Evolutionary conservation across 1,140 invertebrate species (phyloP), one percentile per base, ranked within the genome.

Genomic region (Dreissena polymorpha): DNA sequence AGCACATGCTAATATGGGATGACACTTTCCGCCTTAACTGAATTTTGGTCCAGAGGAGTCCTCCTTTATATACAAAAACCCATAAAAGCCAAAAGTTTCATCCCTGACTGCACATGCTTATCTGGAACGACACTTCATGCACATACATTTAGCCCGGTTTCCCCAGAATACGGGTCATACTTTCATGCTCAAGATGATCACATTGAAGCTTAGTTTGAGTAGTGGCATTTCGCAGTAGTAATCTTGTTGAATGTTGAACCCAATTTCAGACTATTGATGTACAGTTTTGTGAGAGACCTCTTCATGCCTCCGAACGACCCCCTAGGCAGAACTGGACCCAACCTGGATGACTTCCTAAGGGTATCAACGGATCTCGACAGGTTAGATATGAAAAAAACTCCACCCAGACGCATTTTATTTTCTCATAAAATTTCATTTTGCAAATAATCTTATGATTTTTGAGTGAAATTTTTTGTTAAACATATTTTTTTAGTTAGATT

Each of bases 261-360:
- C 68, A 63, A 53, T 85, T 84, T 6, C 85, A 93, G 92, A 78
- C 87, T 93, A 25, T 76, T 93, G n/a, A 88, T 87, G 86, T 93
- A 84, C 80, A 87, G 88, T 13, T 92, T 93, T 89, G 91, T 90
- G 21, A 88, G 86, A 27, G 91, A 93, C 85, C 81, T 87, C 63
- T 99, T 99, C 92, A 99, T 99, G 97, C 98, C 98, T 2, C 98
- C 98, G 0, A 97, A 99, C 91, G 98, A 99, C 94, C 98, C 98
- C 0, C 92, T 99, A 0, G 98, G 98, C 18, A 94, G 97, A 68
- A 87, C 96, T 55, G 98, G 98, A 0, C 98, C 98, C 0, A 97
- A 95, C 5, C 93, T 99, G 50, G 97, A 98, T 86, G 95, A 96
- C 82, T 99, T 99, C 89, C 93, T 99, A 13, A 94, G 95, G 51